Evolutionary conservation across 1,140 invertebrate genomes (phyloP).

Genomic region (Matsumurasca onukii): DNA sequence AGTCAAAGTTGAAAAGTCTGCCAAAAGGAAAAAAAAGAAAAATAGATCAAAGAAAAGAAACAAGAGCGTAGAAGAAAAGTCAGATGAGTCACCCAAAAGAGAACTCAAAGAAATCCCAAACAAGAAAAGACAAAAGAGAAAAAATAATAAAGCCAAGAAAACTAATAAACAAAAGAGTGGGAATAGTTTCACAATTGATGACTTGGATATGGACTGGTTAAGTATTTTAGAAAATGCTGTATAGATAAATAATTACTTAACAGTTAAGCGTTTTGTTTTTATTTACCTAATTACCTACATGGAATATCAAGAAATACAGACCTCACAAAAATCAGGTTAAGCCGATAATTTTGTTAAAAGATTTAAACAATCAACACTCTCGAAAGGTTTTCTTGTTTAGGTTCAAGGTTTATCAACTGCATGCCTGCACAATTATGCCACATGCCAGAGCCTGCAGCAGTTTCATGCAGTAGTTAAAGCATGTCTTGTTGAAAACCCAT

Average conservation of each 20-base stretch:
- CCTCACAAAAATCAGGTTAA: no score
- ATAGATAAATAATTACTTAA: slow-evolving; percentile 3
- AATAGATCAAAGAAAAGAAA: not conserved
- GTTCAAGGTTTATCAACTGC: no score
- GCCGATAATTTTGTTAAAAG: no score
- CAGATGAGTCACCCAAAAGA: not conserved
- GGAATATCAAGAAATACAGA: not conserved
- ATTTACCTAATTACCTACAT: not conserved
- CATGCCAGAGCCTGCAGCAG: no score
- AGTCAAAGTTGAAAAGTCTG: not conserved
- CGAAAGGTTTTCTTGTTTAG: no score
- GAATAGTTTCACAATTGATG: slow-evolving; percentile 14
- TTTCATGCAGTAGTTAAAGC: no score
- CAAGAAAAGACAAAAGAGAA: slow-evolving; percentile 8
- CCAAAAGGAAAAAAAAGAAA: not conserved
- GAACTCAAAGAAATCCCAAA: not conserved
- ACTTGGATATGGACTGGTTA: slow-evolving; percentile 14
- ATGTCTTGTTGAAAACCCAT: no score
- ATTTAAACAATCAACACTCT: no score
- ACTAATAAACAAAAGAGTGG: slow-evolving; percentile 14
- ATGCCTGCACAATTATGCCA: no score
- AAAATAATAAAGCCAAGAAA: not conserved
- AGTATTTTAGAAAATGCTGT: not conserved
- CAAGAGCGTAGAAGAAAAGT: not conserved
- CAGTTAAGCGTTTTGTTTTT: not conserved